Conservation (phyloP, 2,797 vertebrate genomes). For the Gymnothorax javanicus region DNA sequence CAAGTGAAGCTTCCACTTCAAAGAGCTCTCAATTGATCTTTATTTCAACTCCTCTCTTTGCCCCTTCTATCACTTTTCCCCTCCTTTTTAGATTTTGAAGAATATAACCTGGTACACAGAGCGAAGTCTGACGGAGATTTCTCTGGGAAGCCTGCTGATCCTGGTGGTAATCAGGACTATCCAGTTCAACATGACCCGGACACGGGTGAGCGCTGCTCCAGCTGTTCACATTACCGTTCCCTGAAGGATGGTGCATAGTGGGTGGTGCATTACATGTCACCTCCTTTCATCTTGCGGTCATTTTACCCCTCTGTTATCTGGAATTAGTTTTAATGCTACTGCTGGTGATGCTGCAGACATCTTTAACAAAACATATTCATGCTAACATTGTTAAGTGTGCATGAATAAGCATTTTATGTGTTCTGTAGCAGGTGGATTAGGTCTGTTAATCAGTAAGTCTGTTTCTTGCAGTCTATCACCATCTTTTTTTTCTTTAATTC, state of each 20-base stretch:
- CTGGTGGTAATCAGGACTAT: slow-evolving; percentile 97
- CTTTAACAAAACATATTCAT: not conserved
- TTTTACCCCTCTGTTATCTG: not conserved
- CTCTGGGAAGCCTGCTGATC: slow-evolving; percentile 93
- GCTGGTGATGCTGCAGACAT: not conserved
- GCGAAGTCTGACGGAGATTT: slow-evolving; percentile 94
- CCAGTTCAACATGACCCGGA: slow-evolving; percentile 98
- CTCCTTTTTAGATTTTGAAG: slow-evolving; percentile 84
- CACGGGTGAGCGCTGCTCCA: slow-evolving; percentile 78
- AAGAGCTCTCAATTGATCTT: not conserved
- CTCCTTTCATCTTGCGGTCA: not conserved
- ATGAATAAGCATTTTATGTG: not conserved
- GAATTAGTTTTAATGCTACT: not conserved
- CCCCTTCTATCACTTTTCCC: slow-evolving; percentile 23
- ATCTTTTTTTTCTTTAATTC: slow-evolving; percentile 32
- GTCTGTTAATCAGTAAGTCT: not conserved
- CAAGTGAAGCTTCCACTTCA: not conserved
- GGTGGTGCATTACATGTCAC: not conserved
- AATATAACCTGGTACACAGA: slow-evolving; percentile 96
- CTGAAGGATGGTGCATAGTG: not conserved
- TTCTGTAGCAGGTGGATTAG: not conserved
- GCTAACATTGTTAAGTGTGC: not conserved
- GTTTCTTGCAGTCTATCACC: not conserved
- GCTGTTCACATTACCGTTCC: not conserved
- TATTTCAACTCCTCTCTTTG: slow-evolving; percentile 23